Base-by-base conservation (phyloP, 2,113 vertebrate genomes). In the Cyprinodon brontotheroides region DNA sequence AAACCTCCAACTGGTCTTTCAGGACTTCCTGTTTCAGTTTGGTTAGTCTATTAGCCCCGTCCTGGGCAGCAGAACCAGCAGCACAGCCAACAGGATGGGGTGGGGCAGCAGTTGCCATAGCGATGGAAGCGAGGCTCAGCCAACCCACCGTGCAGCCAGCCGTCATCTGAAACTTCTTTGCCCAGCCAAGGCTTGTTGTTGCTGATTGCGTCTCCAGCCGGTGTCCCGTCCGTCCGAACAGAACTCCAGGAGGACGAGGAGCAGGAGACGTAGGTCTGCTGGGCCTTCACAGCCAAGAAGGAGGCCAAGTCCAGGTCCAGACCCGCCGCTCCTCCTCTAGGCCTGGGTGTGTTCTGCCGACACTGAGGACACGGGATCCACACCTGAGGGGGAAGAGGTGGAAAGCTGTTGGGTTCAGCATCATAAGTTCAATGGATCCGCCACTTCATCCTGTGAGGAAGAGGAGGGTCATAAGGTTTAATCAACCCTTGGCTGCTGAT, bases 321-420 rank as follows among this genome's bases (percentile, higher is more conserved):
- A 59, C 83, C 71, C 0, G 82, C 74, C 0, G 89, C 89, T 0
- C 90, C 91, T 3, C 87, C 91, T n/a, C 80, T 64, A 17, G 91
- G 91, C 11, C 86, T 75, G 0, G 91, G 91, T 0, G 91, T 93
- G 80, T 90, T 92, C 82, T 93, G 91, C 0, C 91, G 78, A 41
- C 91, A 93, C 78, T 93, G 91, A 53, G 91, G 91, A 75, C 91
- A 93, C 0, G 90, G 87, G 69, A 93, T 91, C 91, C 90, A 92
- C 36, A 84, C 82, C 90, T 92, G 69, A 3, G 43, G 22, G 15
- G 11, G 38, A 62, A 17, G 29, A 68, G 3, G 60, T 37, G 13
- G 47, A 48, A 29, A 22, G 7, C 15, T 62, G 3, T 62, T 61
- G 12, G 11, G 12, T 36, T 61, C 29, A 37, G 9, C 43, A 45